Evolutionary conservation across 2,113 vertebrate genomes (phyloP), one percentile per base, ranked within the genome.

Genomic region (Ptilorrhoa leucosticta): DNA sequence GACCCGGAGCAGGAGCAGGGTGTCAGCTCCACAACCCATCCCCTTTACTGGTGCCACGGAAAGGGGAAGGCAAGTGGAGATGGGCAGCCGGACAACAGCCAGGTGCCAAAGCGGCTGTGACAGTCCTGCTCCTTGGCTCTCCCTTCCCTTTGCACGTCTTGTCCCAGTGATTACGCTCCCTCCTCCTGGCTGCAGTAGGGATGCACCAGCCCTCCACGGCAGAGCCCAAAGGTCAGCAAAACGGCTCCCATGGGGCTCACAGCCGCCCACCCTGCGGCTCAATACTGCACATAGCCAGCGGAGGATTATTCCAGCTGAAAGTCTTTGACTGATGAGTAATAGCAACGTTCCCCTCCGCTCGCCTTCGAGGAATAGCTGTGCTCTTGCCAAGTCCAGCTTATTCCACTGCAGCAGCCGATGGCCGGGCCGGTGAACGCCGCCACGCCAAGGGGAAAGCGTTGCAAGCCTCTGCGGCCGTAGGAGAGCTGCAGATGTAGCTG

Each of bases 231-330:
- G 68, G 51, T 12, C 60, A 68, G 72, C 4, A 10, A 7, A 54
- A 24, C 3, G 23, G 50, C 23, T 35, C 63, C 57, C 1, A 0
- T 2, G 47, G 77, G 14, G 8, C 13, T 76, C 45, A 4, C 45
- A 48, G 77, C 58, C 77, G 64, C 83, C 83, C 79, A 68, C 57
- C 79, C 83, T 13, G 71, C 1, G 0, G 31, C 7, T 61, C 5
- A 0, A 42, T 2, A 22, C 47, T 17, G 20, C 1, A 4, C 84
- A 27, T 0, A n/a, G 63, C 35, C 93, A 37, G 76, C 0, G 0
- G 70, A 66, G 93, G 93, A 93, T 95, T 93, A 96, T 54, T 89
- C 72, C 93, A 96, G 87, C 89, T 96, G 89, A 84, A 95, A 91
- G 63, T 73, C 94, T 93, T 51, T 60, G 93, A 70, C 64, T 93